Conservation (phyloP, 2,888 invertebrate species). For the Druceiella hillmani region DNA sequence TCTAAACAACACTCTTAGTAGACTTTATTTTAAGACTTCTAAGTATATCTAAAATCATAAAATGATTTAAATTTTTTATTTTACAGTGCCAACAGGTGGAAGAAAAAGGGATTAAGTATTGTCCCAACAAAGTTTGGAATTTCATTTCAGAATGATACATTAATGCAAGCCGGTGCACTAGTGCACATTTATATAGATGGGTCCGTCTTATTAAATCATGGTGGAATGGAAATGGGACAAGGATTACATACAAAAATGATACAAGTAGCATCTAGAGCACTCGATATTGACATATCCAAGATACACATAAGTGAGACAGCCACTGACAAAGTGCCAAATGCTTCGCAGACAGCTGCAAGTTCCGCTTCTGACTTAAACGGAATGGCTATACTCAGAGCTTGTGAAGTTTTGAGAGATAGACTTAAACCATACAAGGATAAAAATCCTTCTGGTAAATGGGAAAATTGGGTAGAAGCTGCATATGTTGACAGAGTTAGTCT, state of each 20-base stretch:
- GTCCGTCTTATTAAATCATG: constrained; percentile 72
- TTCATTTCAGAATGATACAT: constrained; percentile 57
- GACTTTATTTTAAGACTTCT: too few relatives aligned
- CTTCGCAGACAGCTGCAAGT: constrained; percentile 74
- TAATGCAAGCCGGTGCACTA: constrained; percentile 76
- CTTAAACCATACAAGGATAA: constrained; percentile 59
- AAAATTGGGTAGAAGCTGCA: constrained; percentile 69
- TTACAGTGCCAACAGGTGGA: constrained; percentile 62
- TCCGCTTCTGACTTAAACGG: constrained; percentile 76
- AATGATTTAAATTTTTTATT: constrained; percentile 8
- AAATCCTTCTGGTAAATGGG: constrained; percentile 69
- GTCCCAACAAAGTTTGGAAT: constrained; percentile 75
- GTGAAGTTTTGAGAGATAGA: constrained; percentile 58
- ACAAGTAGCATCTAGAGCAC: constrained; percentile 66
- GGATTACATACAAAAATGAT: constrained; percentile 87
- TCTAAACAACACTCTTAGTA: too few relatives aligned
- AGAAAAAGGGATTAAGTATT: constrained; percentile 69
- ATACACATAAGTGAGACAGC: constrained; percentile 70
- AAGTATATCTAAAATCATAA: too few relatives aligned
- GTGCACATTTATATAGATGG: constrained; percentile 73
- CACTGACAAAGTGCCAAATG: constrained; percentile 79
- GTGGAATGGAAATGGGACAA: constrained; percentile 90
- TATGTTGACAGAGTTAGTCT: constrained; percentile 64
- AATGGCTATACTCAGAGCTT: constrained; percentile 74
- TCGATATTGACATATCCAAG: constrained; percentile 56